Percentiles rank a stretch among this genome's conserved stretches.
phyloP scores from a whole-genome alignment of 2,113 vertebrate genomes.

The Rhinoptilus africanus region DNA sequence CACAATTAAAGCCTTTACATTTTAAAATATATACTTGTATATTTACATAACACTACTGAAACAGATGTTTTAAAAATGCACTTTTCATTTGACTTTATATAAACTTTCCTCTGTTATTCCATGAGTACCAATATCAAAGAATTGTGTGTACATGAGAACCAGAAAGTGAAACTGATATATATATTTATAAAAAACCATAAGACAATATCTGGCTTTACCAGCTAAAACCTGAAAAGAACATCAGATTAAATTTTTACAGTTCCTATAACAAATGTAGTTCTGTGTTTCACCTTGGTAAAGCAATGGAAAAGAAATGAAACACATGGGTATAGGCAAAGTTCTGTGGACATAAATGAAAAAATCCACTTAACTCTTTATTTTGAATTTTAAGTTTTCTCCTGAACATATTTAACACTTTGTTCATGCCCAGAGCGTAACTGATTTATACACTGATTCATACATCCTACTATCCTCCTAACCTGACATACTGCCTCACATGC shows the following conservation, averaged over 20 bases:
- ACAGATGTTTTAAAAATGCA: neutral
- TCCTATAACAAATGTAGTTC: neutral
- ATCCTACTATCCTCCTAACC: neutral
- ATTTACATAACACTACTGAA: neutral
- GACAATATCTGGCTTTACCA: neutral
- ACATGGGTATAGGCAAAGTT: neutral
- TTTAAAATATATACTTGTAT: neutral
- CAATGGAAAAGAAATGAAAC: neutral
- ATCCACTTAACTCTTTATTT: neutral
- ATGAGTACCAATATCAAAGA: neutral
- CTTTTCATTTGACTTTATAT: neutral
- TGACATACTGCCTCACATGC: slow-evolving; percentile 12
- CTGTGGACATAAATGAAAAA: neutral
- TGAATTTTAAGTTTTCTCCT: neutral
- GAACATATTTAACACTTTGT: slow-evolving; percentile 13
- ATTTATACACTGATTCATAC: slow-evolving; percentile 30
- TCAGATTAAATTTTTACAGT: neutral
- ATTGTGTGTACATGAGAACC: neutral
- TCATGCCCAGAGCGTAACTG: neutral
- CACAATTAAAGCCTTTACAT: neutral
- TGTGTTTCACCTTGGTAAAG: neutral
- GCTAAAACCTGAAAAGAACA: neutral
- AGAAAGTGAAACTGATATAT: neutral
- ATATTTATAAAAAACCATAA: neutral
- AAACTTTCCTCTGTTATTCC: neutral